These are phyloP conservation scores for Hemitrygon akajei DNA, from an alignment of 2,797 vertebrate genomes.

Conservation along the genomic window DNA sequence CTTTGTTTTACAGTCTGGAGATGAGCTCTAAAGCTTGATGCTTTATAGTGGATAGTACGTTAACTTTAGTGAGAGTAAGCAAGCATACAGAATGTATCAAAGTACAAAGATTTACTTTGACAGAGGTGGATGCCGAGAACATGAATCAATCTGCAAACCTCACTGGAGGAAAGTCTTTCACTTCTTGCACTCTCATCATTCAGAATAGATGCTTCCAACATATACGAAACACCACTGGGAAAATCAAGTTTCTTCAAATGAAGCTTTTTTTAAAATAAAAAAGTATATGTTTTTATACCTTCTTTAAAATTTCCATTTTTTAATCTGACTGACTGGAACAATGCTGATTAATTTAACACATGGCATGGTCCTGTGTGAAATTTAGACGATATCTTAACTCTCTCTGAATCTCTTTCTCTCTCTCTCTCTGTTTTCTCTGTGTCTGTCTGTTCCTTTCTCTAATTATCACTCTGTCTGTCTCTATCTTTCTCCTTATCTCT, in stretches of 20 bases:
- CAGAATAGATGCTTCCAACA: neutral
- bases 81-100: neutral
- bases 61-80: neutral
- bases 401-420: neutral
- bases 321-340: neutral
- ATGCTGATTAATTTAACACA: neutral
- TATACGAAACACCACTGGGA: neutral
- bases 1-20: neutral
- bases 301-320: neutral
- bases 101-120: neutral
- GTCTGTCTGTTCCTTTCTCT: neutral
- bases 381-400: neutral
- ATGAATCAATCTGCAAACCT: neutral
- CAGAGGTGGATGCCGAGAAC: neutral
- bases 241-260: neutral
- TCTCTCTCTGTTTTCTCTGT: neutral
- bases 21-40: neutral
- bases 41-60: neutral
- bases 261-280: neutral
- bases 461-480: neutral
- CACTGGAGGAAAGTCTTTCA: neutral
- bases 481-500: no score
- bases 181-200: neutral
- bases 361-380: neutral
- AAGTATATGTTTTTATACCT: neutral